phyloP scores from a whole-genome alignment of 1,140 invertebrate genomes.

The Teleopsis dalmanni region DNA sequence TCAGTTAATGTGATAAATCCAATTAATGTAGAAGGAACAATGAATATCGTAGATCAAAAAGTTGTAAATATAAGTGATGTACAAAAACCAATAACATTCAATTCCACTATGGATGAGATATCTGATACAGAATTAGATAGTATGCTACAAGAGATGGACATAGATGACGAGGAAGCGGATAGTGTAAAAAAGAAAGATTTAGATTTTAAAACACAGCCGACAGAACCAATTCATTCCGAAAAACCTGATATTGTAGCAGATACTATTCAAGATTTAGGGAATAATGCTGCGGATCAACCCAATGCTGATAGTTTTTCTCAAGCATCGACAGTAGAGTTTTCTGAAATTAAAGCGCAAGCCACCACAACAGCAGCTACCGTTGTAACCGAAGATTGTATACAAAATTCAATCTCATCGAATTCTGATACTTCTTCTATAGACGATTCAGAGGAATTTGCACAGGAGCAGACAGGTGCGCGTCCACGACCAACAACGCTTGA shows the following conservation, averaged over 20 bases:
- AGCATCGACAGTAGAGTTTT: conserved; percentile 40
- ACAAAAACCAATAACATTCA: conserved; percentile 35
- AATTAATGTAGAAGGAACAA: no score
- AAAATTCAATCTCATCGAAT: neutral
- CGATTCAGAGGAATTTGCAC: conserved; percentile 18
- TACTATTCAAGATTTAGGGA: conserved; percentile 17
- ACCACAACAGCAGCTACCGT: conserved; percentile 9
- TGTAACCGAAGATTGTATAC: conserved; percentile 10
- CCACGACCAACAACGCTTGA: conserved; percentile 40
- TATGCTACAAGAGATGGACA: conserved; percentile 42
- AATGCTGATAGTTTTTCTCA: conserved; percentile 42
- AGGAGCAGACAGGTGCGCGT: conserved; percentile 11
- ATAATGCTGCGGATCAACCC: conserved; percentile 24
- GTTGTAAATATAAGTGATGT: neutral
- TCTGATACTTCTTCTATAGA: conserved; percentile 23
- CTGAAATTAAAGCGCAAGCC: conserved; percentile 25
- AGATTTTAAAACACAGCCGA: neutral
- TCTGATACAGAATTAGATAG: conserved; percentile 42
- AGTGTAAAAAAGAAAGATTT: neutral
- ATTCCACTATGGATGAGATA: conserved; percentile 44
- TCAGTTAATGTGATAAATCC: no score
- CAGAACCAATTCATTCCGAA: neutral
- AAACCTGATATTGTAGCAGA: neutral
- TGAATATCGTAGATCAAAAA: no score
- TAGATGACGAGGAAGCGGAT: conserved; percentile 26